Evolutionary conservation across 2,888 invertebrate genomes (phyloP).

Genomic region (Muscina levida): DNA sequence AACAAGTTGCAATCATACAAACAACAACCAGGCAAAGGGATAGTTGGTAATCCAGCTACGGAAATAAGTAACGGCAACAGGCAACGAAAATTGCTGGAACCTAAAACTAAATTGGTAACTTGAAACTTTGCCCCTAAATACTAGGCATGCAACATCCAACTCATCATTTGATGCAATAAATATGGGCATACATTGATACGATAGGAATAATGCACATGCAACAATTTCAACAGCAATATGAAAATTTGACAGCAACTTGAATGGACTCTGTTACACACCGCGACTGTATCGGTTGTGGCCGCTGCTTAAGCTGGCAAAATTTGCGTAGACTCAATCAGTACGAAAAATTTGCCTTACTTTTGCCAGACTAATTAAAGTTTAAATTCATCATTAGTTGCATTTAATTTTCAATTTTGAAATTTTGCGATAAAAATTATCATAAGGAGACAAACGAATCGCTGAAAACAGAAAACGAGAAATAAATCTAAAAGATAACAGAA

Average conservation of each 20-base stretch:
- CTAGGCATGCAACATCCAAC: slow-evolving; percentile 24
- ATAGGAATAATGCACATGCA: slow-evolving; percentile 11
- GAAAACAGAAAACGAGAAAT: slow-evolving; percentile 25
- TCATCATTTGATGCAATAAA: slow-evolving; percentile 44
- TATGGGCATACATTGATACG: slow-evolving; percentile 25
- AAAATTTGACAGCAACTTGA: too few relatives aligned
- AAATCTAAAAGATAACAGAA: slow-evolving; percentile 52
- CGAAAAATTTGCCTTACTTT: slow-evolving; percentile 21
- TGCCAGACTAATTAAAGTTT: slow-evolving; percentile 67
- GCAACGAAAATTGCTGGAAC: slow-evolving; percentile 22
- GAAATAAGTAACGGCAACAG: slow-evolving; percentile 21
- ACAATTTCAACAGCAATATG: too few relatives aligned
- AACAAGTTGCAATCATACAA: slow-evolving; percentile 39
- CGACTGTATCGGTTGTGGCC: neutral
- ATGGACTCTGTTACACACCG: too few relatives aligned
- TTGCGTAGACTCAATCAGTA: too few relatives aligned
- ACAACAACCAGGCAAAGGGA: slow-evolving; percentile 2
- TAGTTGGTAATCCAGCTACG: too few relatives aligned
- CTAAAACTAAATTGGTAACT: slow-evolving; percentile 34
- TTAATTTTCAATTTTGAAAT: slow-evolving; percentile 68
- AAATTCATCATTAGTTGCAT: slow-evolving; percentile 70
- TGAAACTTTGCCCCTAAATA: slow-evolving; percentile 16
- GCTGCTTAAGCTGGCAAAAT: neutral
- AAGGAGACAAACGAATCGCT: neutral
- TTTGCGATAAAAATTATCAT: slow-evolving; percentile 35